Evolutionary conservation across 2,888 invertebrate species (phyloP).

Genomic region (Eilema sororculum): DNA sequence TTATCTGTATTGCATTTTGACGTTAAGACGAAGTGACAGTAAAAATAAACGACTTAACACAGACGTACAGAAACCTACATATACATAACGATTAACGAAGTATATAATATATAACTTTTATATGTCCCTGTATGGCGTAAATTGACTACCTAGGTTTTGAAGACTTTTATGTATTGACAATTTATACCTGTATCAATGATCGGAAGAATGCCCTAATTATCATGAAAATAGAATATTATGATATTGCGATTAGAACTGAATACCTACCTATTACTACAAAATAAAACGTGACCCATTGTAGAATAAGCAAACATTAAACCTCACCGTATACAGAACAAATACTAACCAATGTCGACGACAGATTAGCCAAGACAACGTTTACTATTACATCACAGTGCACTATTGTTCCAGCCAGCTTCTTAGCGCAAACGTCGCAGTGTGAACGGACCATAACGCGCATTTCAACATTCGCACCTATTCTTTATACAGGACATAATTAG

Average conservation of each 20-base stretch:
- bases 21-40: not conserved
- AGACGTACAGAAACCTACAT: too few species aligned
- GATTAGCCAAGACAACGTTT: not conserved
- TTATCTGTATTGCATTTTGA: not conserved
- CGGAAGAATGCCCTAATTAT: too few species aligned
- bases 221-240: too few species aligned
- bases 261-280: too few species aligned
- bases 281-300: not conserved
- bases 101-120: not conserved
- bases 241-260: not conserved
- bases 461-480: constrained; percentile 66
- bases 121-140: not conserved
- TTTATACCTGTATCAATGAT: not conserved
- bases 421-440: constrained; percentile 17
- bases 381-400: not conserved
- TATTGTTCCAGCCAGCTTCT: not conserved
- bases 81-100: not conserved
- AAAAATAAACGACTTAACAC: not conserved
- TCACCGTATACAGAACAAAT: not conserved
- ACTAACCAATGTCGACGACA: not conserved
- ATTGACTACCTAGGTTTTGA: not conserved
- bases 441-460: constrained; percentile 51
- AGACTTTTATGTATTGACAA: not conserved
- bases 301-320: not conserved
- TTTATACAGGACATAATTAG: constrained; percentile 31